Percentiles rank a stretch among this genome's conserved stretches.
Conservation (phyloP, 2,888 invertebrate species). For the Hipparchia sbordonii region DNA sequence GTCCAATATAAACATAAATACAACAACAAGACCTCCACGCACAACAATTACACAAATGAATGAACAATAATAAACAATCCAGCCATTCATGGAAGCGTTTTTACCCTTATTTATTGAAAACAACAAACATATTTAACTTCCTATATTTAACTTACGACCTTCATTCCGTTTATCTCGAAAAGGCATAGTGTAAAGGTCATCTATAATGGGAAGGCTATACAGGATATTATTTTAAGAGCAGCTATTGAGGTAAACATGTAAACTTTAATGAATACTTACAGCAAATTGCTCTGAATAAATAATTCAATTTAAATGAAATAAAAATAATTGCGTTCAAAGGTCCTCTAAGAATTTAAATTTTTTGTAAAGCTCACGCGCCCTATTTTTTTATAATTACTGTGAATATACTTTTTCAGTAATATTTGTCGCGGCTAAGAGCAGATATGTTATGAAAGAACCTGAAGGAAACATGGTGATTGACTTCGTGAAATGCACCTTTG, state of each 20-base stretch:
- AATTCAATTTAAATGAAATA: no score
- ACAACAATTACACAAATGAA: conserved; percentile 8
- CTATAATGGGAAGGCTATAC: conserved; percentile 1
- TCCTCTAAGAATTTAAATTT: no score
- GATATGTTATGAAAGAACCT: conserved; percentile 86
- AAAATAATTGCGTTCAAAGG: no score
- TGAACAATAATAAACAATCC: background rate
- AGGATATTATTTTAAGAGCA: no score
- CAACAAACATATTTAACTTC: conserved; percentile 4
- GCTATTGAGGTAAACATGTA: no score
- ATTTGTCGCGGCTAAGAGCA: conserved; percentile 86
- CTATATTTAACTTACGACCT: conserved; percentile 7
- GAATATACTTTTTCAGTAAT: conserved; percentile 79
- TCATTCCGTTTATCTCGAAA: background rate
- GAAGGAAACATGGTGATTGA: conserved; percentile 87
- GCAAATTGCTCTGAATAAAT: no score
- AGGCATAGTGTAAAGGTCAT: background rate
- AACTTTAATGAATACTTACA: no score
- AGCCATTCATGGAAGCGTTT: background rate
- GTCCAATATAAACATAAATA: background rate
- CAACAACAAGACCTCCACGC: background rate
- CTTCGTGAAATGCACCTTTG: conserved; percentile 85
- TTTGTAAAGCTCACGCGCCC: no score
- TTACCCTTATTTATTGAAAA: conserved; percentile 8
- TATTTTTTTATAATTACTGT: no score